phyloP scores from a whole-genome alignment of 1,140 invertebrate genomes.

The Hyphantria cunea region DNA sequence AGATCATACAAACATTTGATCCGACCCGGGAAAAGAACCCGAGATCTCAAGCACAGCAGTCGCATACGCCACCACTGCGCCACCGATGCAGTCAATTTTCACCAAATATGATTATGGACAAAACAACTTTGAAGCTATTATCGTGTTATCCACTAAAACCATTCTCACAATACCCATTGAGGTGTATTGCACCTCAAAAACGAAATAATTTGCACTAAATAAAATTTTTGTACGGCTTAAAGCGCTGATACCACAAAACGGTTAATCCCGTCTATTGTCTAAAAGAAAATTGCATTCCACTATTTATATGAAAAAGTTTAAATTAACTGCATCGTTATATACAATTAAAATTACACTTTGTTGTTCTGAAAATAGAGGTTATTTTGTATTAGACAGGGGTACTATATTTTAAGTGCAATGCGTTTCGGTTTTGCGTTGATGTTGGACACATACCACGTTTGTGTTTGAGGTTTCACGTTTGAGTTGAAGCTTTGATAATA shows the following conservation, averaged over 20 bases:
- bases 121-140: too few species aligned
- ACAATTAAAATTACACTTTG: slow-evolving; percentile 6
- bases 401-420: slow-evolving; percentile 9
- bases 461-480: not conserved
- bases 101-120: too few species aligned
- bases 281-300: slow-evolving; percentile 27
- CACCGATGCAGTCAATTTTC: too few species aligned
- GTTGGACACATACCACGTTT: slow-evolving; percentile 3
- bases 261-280: slow-evolving; percentile 34
- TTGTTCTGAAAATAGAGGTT: not conserved
- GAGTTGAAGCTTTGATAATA: slow-evolving; percentile 17
- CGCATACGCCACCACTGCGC: too few species aligned
- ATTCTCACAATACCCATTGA: not conserved
- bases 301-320: slow-evolving; percentile 24
- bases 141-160: not conserved
- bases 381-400: slow-evolving; percentile 1
- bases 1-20: too few species aligned
- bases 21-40: too few species aligned
- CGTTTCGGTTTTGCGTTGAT: slow-evolving; percentile 17
- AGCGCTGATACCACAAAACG: slow-evolving; percentile 22
- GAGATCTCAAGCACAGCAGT: too few species aligned
- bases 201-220: slow-evolving; percentile 27
- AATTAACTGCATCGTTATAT: not conserved
- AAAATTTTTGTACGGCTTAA: slow-evolving; percentile 17
- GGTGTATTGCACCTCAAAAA: slow-evolving; percentile 23